Evolutionary conservation across 2,113 vertebrate species (phyloP).

Genomic region (Entomyzon cyanotis): DNA sequence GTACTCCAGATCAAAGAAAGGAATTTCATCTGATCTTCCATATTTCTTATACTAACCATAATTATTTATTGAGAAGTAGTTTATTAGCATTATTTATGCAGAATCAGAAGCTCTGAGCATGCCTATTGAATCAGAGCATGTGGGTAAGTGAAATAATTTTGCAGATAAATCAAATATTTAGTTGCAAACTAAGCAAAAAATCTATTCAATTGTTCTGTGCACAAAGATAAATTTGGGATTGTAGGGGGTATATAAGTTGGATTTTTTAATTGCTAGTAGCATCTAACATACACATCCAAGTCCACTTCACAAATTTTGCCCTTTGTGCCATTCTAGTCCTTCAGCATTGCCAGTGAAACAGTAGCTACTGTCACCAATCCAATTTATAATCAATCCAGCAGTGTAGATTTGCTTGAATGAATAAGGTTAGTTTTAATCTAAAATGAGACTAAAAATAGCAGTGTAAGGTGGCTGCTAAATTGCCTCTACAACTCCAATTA

Average conservation of each 20-base stretch:
- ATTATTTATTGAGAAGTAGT: not conserved
- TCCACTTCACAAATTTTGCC: not conserved
- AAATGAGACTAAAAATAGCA: slow-evolving; percentile 30
- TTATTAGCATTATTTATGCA: not conserved
- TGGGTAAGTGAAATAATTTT: not conserved
- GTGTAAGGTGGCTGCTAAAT: not conserved
- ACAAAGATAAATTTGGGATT: not conserved
- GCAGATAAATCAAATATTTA: not conserved
- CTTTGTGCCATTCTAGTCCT: not conserved
- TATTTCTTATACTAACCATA: not conserved
- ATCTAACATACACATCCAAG: not conserved
- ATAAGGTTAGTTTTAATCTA: slow-evolving; percentile 27
- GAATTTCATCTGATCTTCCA: not conserved
- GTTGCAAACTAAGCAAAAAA: not conserved
- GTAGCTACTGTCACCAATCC: not conserved
- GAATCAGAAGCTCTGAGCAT: not conserved
- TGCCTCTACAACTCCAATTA: not conserved
- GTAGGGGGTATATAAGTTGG: not conserved
- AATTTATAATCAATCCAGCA: slow-evolving; percentile 23
- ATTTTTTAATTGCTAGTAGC: not conserved
- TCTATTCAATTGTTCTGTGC: not conserved
- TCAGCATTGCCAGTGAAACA: not conserved
- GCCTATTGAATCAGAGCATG: not conserved
- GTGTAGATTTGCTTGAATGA: not conserved
- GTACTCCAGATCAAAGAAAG: not conserved